Percentiles rank a stretch among this genome's conserved stretches.
These are phyloP conservation scores for Lampris megalopsis DNA, from an alignment of 2,113 vertebrate species.

Conservation along the genomic window DNA sequence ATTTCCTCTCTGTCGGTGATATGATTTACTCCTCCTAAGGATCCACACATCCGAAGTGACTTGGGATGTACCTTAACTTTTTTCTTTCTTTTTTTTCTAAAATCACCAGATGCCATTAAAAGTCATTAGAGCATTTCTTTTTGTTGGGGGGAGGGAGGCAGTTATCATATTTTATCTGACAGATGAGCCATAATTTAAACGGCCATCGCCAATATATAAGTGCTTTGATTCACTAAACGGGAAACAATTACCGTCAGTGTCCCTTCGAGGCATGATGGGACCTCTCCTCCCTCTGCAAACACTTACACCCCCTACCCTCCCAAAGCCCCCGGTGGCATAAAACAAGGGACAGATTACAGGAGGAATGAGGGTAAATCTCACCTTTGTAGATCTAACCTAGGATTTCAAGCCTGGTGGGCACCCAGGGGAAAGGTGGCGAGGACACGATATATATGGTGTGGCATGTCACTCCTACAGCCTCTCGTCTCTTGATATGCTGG, in stretches of 20 bases:
- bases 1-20: constrained; percentile 22
- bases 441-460: not conserved
- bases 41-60: constrained; percentile 46
- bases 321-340: constrained; percentile 14
- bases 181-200: constrained; percentile 47
- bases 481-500: not conserved
- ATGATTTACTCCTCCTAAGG: constrained; percentile 42
- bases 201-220: constrained; percentile 35
- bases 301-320: constrained; percentile 6
- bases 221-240: constrained; percentile 70
- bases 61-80: constrained; percentile 31
- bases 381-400: constrained; percentile 22
- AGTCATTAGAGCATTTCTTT: constrained; percentile 26
- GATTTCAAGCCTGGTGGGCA: not conserved
- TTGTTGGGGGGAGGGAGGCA: constrained; percentile 24
- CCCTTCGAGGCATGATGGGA: constrained; percentile 47
- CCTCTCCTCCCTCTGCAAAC: not conserved
- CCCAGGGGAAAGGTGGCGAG: constrained; percentile 23
- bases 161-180: constrained; percentile 63
- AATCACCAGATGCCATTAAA: too few species aligned
- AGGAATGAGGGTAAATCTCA: constrained; percentile 16
- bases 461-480: not conserved
- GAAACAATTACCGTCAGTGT: constrained; percentile 65
- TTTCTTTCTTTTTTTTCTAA: too few species aligned
- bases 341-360: constrained; percentile 30